A percentile compares a stretch with the other conserved stretches of the same genome.
phyloP scores from a whole-genome alignment of 2,113 vertebrate species.

The Coracopsis vasa region DNA sequence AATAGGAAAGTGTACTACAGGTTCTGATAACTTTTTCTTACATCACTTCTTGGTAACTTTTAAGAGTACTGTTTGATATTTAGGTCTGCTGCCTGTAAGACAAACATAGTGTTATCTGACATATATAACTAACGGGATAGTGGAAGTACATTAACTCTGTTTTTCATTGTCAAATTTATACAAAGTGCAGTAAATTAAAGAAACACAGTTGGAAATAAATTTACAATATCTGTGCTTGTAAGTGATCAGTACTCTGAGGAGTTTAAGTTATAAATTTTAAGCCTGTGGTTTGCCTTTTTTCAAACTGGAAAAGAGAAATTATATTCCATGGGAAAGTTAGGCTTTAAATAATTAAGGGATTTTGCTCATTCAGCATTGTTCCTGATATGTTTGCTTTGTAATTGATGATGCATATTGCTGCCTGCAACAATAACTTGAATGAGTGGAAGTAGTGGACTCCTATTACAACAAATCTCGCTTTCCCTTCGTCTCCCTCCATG shows the following conservation, averaged over 20 bases:
- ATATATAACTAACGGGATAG: rapidly evolving
- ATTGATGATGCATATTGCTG: neutral
- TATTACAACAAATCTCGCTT: neutral
- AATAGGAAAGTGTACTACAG: neutral
- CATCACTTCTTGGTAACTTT: neutral
- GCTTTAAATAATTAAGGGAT: neutral
- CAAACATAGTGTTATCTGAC: neutral
- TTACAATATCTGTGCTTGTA: neutral
- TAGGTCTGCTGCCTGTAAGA: neutral
- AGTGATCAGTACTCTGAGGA: neutral
- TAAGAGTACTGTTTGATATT: neutral
- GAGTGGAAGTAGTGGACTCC: neutral
- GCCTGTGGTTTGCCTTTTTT: neutral
- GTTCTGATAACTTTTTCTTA: neutral
- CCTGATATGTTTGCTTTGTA: neutral
- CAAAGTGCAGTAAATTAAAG: neutral
- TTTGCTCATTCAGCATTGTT: neutral
- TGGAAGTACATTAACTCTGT: neutral
- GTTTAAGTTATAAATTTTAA: neutral
- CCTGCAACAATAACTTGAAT: neutral
- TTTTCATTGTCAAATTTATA: neutral
- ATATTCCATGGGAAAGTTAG: neutral
- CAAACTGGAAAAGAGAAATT: neutral
- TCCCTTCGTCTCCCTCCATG: neutral
- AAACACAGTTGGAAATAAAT: neutral